A percentile compares a stretch with the other conserved stretches of the same genome.
Evolutionary conservation across 2,797 vertebrate species (phyloP).

Genomic region (Varecia variegata): DNA sequence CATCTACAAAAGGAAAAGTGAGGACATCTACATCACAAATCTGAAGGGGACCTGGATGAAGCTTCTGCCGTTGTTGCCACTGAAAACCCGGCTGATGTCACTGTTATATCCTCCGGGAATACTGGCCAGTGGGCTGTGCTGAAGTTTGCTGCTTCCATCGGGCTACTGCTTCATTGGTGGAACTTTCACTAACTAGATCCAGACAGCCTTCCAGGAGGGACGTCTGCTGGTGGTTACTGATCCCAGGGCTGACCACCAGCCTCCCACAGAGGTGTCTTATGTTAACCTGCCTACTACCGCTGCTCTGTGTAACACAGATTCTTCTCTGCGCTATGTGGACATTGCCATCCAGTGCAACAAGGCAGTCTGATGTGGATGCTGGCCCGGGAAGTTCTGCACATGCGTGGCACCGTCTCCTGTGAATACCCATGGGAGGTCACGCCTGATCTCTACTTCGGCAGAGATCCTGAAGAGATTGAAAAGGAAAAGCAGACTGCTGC

Average conservation of each 20-base stretch:
- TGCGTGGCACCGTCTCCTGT: not conserved
- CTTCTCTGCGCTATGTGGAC: not conserved
- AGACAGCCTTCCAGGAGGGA: not conserved
- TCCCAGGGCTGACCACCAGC: not conserved
- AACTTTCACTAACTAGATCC: not conserved
- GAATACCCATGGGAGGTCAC: not conserved
- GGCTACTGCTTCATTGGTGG: not conserved
- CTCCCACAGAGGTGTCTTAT: not conserved
- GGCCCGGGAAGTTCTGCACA: not conserved
- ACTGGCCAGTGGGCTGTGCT: not conserved
- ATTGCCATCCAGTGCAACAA: not conserved
- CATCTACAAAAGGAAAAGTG: not conserved
- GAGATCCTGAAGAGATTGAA: not conserved
- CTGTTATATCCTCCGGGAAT: not conserved
- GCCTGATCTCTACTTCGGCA: not conserved
- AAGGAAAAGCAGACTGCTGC: not conserved
- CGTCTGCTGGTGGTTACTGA: not conserved
- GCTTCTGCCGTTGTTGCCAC: not conserved
- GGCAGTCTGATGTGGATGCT: not conserved
- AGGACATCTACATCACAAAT: not conserved
- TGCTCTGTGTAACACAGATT: not conserved
- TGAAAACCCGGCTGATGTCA: not conserved
- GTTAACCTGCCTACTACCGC: not conserved
- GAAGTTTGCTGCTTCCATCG: not conserved
- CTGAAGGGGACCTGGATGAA: not conserved